Conservation (phyloP, 2,888 invertebrate species). For the Ichneumon xanthorius region DNA sequence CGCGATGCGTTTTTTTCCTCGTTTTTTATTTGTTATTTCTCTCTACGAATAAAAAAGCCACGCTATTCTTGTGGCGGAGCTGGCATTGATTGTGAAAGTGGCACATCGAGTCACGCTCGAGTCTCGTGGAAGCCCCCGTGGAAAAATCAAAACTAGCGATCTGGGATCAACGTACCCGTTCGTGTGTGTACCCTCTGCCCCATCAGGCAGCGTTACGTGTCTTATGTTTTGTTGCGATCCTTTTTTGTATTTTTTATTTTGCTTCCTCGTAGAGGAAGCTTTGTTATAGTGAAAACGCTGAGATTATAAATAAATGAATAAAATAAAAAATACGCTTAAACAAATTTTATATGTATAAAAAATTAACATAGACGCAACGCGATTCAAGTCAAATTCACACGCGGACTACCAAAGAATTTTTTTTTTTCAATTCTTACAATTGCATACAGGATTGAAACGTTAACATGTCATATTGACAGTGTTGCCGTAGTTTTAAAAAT, state of each 20-base stretch:
- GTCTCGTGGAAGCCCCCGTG: constrained; percentile 67
- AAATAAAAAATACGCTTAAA: no score
- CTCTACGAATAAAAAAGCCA: constrained; percentile 56
- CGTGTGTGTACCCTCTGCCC: constrained; percentile 33
- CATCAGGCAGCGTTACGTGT: constrained; percentile 17
- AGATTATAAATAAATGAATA: no score
- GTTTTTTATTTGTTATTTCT: constrained; percentile 27
- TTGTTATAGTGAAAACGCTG: no score
- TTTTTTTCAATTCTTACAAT: no score
- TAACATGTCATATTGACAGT: no score
- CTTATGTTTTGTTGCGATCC: constrained; percentile 35
- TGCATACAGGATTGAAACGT: no score
- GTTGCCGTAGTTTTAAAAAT: no score
- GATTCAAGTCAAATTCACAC: no score
- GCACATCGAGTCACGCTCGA: constrained; percentile 71
- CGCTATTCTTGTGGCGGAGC: constrained; percentile 60
- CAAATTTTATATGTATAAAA: no score
- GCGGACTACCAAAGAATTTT: no score
- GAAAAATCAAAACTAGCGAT: constrained; percentile 73
- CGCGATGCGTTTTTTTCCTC: not conserved
- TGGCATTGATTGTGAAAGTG: constrained; percentile 73
- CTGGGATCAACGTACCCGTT: constrained; percentile 68
- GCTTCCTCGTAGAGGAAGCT: not conserved
- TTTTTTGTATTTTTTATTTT: constrained; percentile 29
- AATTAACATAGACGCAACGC: no score